Evolutionary conservation across 2,113 vertebrate genomes (phyloP).

Genomic region (Ramphastos sulfuratus): DNA sequence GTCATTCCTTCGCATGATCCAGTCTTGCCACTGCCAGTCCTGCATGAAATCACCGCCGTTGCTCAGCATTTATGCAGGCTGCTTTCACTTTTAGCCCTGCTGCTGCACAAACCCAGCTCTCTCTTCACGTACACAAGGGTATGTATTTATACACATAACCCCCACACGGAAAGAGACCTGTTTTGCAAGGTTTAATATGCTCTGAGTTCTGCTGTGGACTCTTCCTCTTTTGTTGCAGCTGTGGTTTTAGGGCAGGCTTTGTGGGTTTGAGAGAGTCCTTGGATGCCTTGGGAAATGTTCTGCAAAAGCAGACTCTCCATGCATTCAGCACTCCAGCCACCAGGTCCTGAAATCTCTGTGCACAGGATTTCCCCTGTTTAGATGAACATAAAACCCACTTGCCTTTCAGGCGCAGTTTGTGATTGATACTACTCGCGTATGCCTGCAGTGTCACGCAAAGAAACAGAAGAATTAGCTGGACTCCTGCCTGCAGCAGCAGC

Average conservation of each 20-base stretch:
- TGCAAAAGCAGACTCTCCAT: constrained; percentile 36
- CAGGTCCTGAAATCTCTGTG: constrained; percentile 55
- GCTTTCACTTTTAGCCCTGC: not conserved
- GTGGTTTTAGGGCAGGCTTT: constrained; percentile 67
- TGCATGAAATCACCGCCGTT: not conserved
- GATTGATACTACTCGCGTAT: not conserved
- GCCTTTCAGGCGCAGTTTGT: not conserved
- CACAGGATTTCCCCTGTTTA: constrained; percentile 23
- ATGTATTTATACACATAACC: not conserved
- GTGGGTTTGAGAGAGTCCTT: constrained; percentile 63
- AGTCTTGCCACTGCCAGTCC: not conserved
- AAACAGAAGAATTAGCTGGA: not conserved
- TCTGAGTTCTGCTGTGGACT: constrained; percentile 33
- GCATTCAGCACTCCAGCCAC: constrained; percentile 30
- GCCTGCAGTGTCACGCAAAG: not conserved
- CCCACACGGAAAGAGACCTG: not conserved
- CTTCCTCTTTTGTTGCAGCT: constrained; percentile 67
- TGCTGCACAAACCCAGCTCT: not conserved
- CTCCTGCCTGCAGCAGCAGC: not conserved
- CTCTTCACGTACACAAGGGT: not conserved
- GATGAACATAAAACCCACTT: not conserved
- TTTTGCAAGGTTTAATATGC: constrained; percentile 55
- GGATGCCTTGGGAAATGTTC: constrained; percentile 64
- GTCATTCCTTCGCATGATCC: not conserved
- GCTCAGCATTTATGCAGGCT: not conserved